These are phyloP conservation scores for Drosophila carrolli DNA, from an alignment of 1,140 invertebrate species.

Conservation along the genomic window DNA sequence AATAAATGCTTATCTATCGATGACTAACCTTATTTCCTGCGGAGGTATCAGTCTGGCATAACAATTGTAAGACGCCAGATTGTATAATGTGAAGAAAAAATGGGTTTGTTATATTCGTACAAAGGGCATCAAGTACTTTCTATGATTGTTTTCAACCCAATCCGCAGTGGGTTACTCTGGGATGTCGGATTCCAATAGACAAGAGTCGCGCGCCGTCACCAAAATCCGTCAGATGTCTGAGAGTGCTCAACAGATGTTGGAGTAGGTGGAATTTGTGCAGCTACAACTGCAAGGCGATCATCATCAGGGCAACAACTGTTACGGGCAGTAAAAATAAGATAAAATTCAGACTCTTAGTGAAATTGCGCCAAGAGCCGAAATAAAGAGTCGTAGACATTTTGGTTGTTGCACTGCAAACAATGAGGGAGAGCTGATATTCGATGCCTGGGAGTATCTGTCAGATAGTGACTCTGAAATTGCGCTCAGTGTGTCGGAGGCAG, in stretches of 20 bases:
- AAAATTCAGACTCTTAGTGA: conserved; percentile 60
- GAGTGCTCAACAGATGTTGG: conserved; percentile 71
- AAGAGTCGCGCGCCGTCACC: conserved; percentile 44
- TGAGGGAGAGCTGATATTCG: background rate
- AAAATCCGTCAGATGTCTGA: conserved; percentile 59
- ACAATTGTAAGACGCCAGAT: too few relatives aligned
- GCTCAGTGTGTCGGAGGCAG: conserved; percentile 56
- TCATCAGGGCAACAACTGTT: conserved; percentile 69
- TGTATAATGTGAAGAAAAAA: too few relatives aligned
- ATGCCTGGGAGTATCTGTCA: background rate
- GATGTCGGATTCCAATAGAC: conserved; percentile 30
- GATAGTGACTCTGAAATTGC: conserved; percentile 11
- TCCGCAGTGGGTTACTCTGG: too few relatives aligned
- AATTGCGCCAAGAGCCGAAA: conserved; percentile 67
- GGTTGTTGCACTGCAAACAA: conserved; percentile 43
- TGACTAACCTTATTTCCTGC: too few relatives aligned
- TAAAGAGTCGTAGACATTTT: conserved; percentile 53
- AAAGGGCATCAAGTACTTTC: too few relatives aligned
- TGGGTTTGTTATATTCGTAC: too few relatives aligned
- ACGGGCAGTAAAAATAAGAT: conserved; percentile 75
- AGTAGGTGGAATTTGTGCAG: conserved; percentile 56
- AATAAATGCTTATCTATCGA: too few relatives aligned
- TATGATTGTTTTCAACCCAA: too few relatives aligned
- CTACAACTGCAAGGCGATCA: conserved; percentile 32
- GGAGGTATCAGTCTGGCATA: too few relatives aligned